Percentiles rank a stretch among this genome's conserved stretches.
These are phyloP conservation scores for Margarornis squamiger DNA, from an alignment of 2,797 vertebrate species.

Conservation along the genomic window DNA sequence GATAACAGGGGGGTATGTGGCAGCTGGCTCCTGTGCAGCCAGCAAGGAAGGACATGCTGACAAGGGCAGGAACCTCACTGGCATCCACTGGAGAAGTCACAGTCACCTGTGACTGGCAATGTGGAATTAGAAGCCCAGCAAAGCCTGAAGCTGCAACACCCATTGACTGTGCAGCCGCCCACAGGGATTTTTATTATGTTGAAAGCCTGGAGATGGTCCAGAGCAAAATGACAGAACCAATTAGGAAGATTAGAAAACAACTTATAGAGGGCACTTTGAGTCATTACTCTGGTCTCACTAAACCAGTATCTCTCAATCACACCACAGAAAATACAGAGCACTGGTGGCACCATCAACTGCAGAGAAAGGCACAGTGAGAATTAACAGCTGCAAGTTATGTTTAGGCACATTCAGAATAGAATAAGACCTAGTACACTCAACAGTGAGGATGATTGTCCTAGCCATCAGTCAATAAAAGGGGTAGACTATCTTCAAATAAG, in stretches of 20 bases:
- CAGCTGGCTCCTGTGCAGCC: not conserved
- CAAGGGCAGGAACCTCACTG: not conserved
- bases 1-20: fast-evolving
- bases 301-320: not conserved
- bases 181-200: not conserved
- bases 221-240: not conserved
- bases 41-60: not conserved
- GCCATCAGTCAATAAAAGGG: not conserved
- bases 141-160: not conserved
- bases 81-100: not conserved
- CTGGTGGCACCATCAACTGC: not conserved
- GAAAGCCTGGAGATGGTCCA: not conserved
- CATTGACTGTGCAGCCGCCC: not conserved
- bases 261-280: not conserved
- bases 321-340: not conserved
- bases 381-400: not conserved
- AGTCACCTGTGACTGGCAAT: not conserved
- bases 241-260: not conserved
- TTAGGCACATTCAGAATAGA: not conserved
- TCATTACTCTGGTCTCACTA: not conserved
- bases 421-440: not conserved
- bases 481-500: not conserved
- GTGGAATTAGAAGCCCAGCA: fast-evolving
- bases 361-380: not conserved
- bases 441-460: not conserved